Percentiles rank a stretch among this genome's conserved stretches.
Evolutionary conservation across 2,888 invertebrate genomes (phyloP).

Genomic region (Megamerina dolium): DNA sequence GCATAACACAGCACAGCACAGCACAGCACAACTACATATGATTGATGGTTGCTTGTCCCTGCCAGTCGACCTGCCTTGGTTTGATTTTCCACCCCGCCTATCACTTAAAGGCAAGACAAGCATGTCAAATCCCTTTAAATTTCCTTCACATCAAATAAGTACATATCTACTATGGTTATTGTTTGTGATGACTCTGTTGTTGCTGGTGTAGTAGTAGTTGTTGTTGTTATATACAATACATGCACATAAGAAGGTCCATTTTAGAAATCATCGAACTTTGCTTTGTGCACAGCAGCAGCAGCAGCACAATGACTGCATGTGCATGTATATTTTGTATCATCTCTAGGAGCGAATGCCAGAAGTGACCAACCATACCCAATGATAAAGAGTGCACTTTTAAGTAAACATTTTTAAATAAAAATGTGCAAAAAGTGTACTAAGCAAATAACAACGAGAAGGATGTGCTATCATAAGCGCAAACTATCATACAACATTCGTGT

Average conservation of each 20-base stretch:
- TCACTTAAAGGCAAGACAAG: neutral
- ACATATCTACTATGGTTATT: neutral
- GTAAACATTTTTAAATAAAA: no score
- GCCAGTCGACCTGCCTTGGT: no score
- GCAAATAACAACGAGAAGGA: neutral
- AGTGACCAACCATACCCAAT: no score
- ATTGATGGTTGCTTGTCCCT: conserved; percentile 11
- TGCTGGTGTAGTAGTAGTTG: neutral
- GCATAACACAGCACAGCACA: conserved; percentile 7
- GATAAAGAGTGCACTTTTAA: no score
- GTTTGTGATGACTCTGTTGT: neutral
- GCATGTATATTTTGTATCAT: no score
- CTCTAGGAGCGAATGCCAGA: no score
- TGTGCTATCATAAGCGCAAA: neutral
- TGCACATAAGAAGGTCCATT: no score
- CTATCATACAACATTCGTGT: neutral
- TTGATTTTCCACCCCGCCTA: no score
- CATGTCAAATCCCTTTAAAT: neutral
- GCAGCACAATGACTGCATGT: neutral
- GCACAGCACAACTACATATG: conserved; percentile 8
- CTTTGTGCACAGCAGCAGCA: neutral
- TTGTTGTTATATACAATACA: neutral
- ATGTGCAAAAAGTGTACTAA: no score
- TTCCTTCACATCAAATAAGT: neutral
- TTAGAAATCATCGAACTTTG: conserved; percentile 1